A percentile compares a stretch with the other conserved stretches of the same genome.
phyloP scores from a whole-genome alignment of 2,888 invertebrate genomes.

The Trichogramma dendrolimi region DNA sequence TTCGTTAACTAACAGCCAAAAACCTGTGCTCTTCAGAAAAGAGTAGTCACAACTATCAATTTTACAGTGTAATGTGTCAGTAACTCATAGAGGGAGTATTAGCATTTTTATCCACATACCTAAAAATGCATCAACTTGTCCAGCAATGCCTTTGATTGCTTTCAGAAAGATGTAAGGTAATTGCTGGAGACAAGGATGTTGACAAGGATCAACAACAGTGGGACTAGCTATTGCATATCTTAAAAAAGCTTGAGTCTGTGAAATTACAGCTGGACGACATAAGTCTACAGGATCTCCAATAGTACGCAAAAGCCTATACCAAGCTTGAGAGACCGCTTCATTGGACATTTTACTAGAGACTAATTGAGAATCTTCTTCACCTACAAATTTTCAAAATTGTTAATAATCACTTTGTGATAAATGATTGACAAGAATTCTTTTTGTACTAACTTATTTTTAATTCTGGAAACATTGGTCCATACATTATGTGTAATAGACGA shows the following conservation, averaged over 20 bases:
- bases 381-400: slow-evolving; percentile 51
- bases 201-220: slow-evolving; percentile 80
- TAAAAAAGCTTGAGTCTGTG: slow-evolving; percentile 68
- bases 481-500: slow-evolving; percentile 78
- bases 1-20: slow-evolving; percentile 16
- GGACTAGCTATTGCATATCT: slow-evolving; percentile 77
- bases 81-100: slow-evolving; percentile 12
- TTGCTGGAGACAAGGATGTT: slow-evolving; percentile 80
- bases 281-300: slow-evolving; percentile 93
- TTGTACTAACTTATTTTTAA: slow-evolving; percentile 68
- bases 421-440: neutral
- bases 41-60: slow-evolving; percentile 22
- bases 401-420: slow-evolving; percentile 3
- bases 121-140: slow-evolving; percentile 91
- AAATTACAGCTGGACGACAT: slow-evolving; percentile 75
- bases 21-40: slow-evolving; percentile 21
- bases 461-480: slow-evolving; percentile 78
- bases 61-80: slow-evolving; percentile 21
- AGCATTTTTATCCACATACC: slow-evolving; percentile 59
- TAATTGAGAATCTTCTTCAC: slow-evolving; percentile 78
- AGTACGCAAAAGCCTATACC: slow-evolving; percentile 92
- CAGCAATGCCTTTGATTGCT: slow-evolving; percentile 89
- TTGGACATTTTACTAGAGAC: slow-evolving; percentile 81
- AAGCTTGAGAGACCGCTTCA: slow-evolving; percentile 88
- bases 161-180: slow-evolving; percentile 87